Conservation (phyloP, 1,140 invertebrate genomes). For the Drosophila ficusphila region DNA sequence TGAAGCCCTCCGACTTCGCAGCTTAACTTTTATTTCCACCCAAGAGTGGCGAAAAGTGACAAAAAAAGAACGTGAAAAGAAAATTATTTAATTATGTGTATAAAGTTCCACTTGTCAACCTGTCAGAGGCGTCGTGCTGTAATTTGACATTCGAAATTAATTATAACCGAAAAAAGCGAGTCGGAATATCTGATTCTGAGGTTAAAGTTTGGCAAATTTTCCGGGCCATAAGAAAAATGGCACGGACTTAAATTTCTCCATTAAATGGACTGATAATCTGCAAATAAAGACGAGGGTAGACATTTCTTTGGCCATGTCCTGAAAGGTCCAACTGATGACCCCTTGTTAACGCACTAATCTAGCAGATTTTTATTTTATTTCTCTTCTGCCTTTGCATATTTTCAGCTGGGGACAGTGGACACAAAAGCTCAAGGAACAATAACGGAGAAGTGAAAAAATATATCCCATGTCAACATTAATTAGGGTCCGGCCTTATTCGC, state of each 20-base stretch:
- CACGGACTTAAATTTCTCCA: slow-evolving; percentile 43
- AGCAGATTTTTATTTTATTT: slow-evolving; percentile 52
- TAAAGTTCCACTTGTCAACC: slow-evolving; percentile 64
- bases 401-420: slow-evolving; percentile 29
- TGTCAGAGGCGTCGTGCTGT: slow-evolving; percentile 31
- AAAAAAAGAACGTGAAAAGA: slow-evolving; percentile 21
- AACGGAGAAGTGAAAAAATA: slow-evolving; percentile 9
- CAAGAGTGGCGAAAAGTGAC: slow-evolving; percentile 42
- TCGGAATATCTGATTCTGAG: slow-evolving; percentile 26
- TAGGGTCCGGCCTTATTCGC: slow-evolving; percentile 69
- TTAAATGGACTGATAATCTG: slow-evolving; percentile 49
- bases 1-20: slow-evolving; percentile 3
- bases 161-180: slow-evolving; percentile 34
- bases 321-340: slow-evolving; percentile 40
- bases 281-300: slow-evolving; percentile 63
- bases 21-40: slow-evolving; percentile 43
- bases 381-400: slow-evolving; percentile 43
- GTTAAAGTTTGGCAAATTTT: slow-evolving; percentile 28
- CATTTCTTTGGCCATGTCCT: slow-evolving; percentile 25
- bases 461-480: slow-evolving; percentile 79
- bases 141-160: slow-evolving; percentile 67
- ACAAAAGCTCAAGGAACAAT: slow-evolving; percentile 13
- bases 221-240: slow-evolving; percentile 14
- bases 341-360: slow-evolving; percentile 76
- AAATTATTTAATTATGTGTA: slow-evolving; percentile 77